These are phyloP conservation scores for Dryococelus australis DNA, from an alignment of 2,888 invertebrate species.

Conservation along the genomic window DNA sequence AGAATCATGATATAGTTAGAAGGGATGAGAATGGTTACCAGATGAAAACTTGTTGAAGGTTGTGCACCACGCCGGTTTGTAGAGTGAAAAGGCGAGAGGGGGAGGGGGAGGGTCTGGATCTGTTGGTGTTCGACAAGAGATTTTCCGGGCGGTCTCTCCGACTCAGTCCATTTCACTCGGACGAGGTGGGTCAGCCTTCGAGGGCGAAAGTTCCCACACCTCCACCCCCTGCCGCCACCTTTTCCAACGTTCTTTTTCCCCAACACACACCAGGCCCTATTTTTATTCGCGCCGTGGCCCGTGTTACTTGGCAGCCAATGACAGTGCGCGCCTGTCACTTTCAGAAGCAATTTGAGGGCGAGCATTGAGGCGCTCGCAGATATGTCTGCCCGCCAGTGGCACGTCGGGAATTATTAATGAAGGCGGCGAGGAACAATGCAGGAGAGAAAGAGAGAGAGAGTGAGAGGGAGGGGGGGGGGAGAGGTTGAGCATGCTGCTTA, in stretches of 20 bases:
- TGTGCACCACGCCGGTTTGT: no score
- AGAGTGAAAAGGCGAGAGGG: no score
- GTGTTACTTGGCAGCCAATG: constrained; percentile 2
- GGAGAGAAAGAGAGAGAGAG: background rate
- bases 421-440: constrained; percentile 8
- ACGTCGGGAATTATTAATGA: constrained; percentile 16
- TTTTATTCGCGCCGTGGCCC: background rate
- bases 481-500: background rate
- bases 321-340: constrained; percentile 24
- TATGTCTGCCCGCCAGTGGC: background rate
- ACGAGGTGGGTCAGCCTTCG: background rate
- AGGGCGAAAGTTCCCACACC: constrained; percentile 7
- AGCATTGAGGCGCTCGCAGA: background rate
- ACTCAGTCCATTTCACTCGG: constrained; percentile 16
- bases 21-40: no score
- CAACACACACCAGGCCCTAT: background rate
- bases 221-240: background rate
- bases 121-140: constrained; percentile 16
- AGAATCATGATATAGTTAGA: no score
- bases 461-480: no score
- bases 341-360: constrained; percentile 23
- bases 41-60: no score
- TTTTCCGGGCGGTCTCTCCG: background rate
- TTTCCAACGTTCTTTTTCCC: no score
- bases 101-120: background rate